These are phyloP conservation scores for Drosophila mettleri DNA, from an alignment of 2,888 invertebrate genomes.

Conservation along the genomic window DNA sequence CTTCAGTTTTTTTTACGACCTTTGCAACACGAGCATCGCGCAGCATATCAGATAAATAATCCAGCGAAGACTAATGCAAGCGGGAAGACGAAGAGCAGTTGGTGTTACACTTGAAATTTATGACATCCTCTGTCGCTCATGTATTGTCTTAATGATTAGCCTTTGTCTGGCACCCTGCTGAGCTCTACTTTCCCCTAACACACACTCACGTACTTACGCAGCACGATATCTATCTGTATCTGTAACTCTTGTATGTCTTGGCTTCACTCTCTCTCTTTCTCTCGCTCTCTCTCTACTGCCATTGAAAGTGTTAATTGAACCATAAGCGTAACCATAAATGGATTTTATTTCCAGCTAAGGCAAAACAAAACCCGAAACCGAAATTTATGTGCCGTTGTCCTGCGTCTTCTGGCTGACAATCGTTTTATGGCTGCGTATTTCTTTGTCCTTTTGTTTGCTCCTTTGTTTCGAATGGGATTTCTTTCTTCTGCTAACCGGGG, in stretches of 20 bases:
- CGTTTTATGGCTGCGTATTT: slow-evolving; percentile 61
- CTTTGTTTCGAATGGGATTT: slow-evolving; percentile 41
- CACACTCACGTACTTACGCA: slow-evolving; percentile 31
- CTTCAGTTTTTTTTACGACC: slow-evolving; percentile 63
- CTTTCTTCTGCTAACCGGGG: slow-evolving; percentile 23
- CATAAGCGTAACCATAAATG: slow-evolving; percentile 83
- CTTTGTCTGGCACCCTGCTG: slow-evolving; percentile 70
- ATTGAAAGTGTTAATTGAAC: slow-evolving; percentile 82
- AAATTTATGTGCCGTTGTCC: slow-evolving; percentile 67
- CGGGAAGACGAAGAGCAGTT: slow-evolving; percentile 32
- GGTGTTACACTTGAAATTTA: slow-evolving; percentile 81
- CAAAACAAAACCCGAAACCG: slow-evolving; percentile 63
- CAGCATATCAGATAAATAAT: slow-evolving; percentile 39
- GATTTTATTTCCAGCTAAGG: slow-evolving; percentile 78
- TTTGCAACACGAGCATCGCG: slow-evolving; percentile 28
- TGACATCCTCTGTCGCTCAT: slow-evolving; percentile 72
- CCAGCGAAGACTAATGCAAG: slow-evolving; percentile 15
- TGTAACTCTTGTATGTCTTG: slow-evolving; percentile 9
- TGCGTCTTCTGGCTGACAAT: slow-evolving; percentile 38
- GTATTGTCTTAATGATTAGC: slow-evolving; percentile 74
- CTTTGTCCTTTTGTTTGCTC: slow-evolving; percentile 41
- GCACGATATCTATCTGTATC: slow-evolving; percentile 31
- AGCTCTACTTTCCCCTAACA: slow-evolving; percentile 71
- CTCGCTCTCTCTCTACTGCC: slow-evolving; percentile 28
- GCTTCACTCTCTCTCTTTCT: slow-evolving; percentile 8